A percentile compares a stretch with the other conserved stretches of the same genome.
phyloP scores from a whole-genome alignment of 2,888 invertebrate genomes.

The Microchrysa polita region DNA sequence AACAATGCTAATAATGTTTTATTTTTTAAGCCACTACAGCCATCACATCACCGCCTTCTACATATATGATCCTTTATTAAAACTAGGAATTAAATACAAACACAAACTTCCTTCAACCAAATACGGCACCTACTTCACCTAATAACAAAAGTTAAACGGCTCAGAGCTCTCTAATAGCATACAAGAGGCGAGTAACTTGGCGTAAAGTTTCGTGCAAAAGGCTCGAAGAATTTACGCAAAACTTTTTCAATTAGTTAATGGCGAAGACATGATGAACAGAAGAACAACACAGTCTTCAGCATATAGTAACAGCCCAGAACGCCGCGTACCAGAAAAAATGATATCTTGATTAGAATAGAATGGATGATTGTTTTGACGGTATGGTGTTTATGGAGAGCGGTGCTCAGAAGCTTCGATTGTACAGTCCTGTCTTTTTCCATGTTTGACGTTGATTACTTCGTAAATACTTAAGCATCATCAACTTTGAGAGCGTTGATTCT shows the following conservation, averaged over 20 bases:
- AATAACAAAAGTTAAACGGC: neutral
- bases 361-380: slow-evolving; percentile 1
- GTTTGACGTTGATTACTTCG: no score
- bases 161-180: neutral
- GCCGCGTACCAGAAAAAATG: neutral
- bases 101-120: no score
- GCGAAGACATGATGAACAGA: slow-evolving; percentile 12
- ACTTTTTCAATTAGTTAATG: slow-evolving; percentile 33
- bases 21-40: no score
- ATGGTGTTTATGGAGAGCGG: no score
- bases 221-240: neutral
- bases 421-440: no score
- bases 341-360: neutral
- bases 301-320: no score
- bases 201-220: neutral
- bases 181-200: neutral
- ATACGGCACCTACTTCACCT: neutral
- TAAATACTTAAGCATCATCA: neutral
- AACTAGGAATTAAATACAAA: no score
- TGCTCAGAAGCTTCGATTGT: no score
- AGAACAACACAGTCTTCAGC: no score
- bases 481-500: neutral
- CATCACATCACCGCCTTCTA: no score
- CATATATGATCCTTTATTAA: no score
- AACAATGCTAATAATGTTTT: no score